A percentile compares a stretch with the other conserved stretches of the same genome.
Conservation (phyloP, 2,797 vertebrate species). For the Semotilus atromaculatus region DNA sequence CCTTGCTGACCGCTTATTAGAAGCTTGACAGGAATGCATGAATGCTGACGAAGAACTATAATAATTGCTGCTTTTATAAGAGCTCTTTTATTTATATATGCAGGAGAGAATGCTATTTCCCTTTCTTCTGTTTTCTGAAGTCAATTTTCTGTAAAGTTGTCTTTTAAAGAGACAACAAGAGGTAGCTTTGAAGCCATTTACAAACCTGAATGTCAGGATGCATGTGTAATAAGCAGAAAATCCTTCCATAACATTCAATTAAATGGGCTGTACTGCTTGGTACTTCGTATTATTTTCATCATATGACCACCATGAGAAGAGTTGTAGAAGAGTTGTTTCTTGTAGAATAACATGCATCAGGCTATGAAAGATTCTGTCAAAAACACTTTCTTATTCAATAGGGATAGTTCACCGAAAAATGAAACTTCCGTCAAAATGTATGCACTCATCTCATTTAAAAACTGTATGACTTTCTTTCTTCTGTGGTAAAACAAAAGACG, state of each 20-base stretch:
- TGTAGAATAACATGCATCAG: background rate
- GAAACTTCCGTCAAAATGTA: background rate
- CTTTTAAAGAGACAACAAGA: background rate
- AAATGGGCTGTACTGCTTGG: background rate
- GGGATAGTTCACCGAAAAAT: too few species aligned
- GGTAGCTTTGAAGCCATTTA: background rate
- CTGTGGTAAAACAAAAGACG: background rate
- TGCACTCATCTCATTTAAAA: background rate
- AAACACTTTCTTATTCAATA: background rate
- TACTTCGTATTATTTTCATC: background rate
- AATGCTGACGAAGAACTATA: conserved; percentile 2
- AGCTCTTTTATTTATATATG: background rate
- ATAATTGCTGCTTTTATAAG: background rate
- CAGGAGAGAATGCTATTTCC: background rate
- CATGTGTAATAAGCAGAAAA: background rate
- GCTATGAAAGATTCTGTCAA: background rate
- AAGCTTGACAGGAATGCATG: conserved; percentile 13
- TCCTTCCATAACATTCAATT: background rate
- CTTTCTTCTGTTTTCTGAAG: background rate
- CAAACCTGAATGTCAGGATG: background rate
- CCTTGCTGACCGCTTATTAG: conserved; percentile 19
- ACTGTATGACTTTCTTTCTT: background rate
- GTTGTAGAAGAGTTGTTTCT: background rate
- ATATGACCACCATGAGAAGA: background rate
- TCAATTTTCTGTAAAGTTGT: background rate